Evolutionary conservation across 2,888 invertebrate genomes (phyloP).

Genomic region (Tubulanus polymorphus): DNA sequence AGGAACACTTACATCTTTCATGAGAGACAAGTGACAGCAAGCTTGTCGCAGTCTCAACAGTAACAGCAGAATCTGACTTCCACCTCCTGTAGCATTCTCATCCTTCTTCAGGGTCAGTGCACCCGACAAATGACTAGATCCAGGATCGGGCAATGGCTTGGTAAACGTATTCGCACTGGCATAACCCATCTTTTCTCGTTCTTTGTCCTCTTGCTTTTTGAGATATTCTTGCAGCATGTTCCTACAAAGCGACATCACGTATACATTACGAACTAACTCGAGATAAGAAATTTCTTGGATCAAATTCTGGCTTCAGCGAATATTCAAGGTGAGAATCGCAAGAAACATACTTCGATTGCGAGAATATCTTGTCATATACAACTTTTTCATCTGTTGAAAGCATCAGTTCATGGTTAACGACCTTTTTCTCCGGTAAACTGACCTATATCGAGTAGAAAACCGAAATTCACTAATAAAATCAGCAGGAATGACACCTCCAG

Average conservation of each 20-base stretch:
- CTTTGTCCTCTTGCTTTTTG: constrained; percentile 42
- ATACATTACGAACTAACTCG: too few relatives aligned
- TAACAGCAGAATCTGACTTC: constrained; percentile 63
- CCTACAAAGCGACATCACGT: too few relatives aligned
- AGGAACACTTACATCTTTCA: constrained; percentile 62
- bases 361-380: constrained; percentile 69
- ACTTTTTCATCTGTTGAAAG: constrained; percentile 52
- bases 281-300: too few relatives aligned
- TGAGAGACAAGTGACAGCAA: constrained; percentile 83
- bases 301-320: too few relatives aligned
- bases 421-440: constrained; percentile 65
- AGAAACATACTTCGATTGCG: constrained; percentile 50
- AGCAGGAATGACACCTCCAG: neutral
- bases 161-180: neutral
- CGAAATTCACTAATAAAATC: neutral
- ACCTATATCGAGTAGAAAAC: constrained; percentile 54
- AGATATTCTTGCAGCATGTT: constrained; percentile 48
- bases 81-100: constrained; percentile 11
- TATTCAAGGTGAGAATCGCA: too few relatives aligned
- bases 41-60: constrained; percentile 81
- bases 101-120: neutral
- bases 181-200: constrained; percentile 12
- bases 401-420: constrained; percentile 46
- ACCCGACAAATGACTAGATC: neutral
- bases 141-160: neutral